Evolutionary conservation across 1,140 invertebrate genomes (phyloP), one percentile per base, ranked within the genome.

Genomic region (Zaprionus capensis): DNA sequence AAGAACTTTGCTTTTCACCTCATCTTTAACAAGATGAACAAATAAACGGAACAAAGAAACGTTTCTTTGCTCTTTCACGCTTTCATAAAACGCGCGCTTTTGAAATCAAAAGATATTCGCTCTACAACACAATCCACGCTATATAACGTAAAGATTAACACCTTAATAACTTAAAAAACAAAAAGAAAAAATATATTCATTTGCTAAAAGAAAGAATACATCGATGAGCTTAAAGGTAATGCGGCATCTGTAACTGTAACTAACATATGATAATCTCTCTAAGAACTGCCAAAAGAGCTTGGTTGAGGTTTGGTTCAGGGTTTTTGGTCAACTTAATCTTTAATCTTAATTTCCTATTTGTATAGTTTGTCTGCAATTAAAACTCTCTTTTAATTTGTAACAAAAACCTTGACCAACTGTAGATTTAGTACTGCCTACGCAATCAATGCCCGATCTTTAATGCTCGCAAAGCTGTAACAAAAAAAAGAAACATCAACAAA

Each of bases 61-160:
- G 71, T 71, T 70, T 88, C 74, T 80, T 76, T 72, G 81, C 81
- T 70, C 56, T 76, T 62, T 70, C 76, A 88, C 81, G 84, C 81
- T 88, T 79, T 64, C 59, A 65, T 72, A 68, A 55, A 78, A 88
- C 78, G 78, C 75, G 84, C 81, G 77, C 81, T 67, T 70, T 61
- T 73, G 55, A 53, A 61, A 71, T 55, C 5, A 68, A 68, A 71
- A 36, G 69, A 71, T 22, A 71, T 80, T 88, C 68, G 80, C 65
- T 71, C 46, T 46, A 58, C 76, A 78, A 84, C 81, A 90, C 85
- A 84, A 81, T 90, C 81, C 84, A 90, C 81, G 84, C 85, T 88
- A 80, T 88, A 84, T 65, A 73, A 65, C 76, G 64, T 80, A 88
- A 87, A 81, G 62, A 81, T 75, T 73, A 90, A 87, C 75, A 88